Percentiles rank a stretch among this genome's conserved stretches.
Evolutionary conservation across 2,113 vertebrate genomes (phyloP).

Genomic region (Rallus limicola): DNA sequence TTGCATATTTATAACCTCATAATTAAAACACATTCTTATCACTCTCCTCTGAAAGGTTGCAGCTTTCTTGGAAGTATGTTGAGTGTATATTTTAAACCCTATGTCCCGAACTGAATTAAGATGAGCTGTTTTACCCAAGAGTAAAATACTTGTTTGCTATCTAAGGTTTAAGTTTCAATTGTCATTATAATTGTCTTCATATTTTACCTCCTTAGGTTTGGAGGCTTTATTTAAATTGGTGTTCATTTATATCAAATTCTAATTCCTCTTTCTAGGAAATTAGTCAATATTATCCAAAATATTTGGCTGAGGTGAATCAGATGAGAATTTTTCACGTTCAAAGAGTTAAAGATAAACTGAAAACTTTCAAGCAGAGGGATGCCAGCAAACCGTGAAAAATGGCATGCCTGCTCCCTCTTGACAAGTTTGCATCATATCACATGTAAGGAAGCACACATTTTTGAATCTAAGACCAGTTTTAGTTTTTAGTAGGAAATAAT

Average conservation of each 20-base stretch:
- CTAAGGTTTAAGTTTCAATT: slow-evolving; percentile 6
- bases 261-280: slow-evolving; percentile 6
- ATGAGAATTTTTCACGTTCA: slow-evolving; percentile 18
- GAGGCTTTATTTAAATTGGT: not conserved
- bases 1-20: slow-evolving; percentile 32
- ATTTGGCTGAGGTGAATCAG: slow-evolving; percentile 19
- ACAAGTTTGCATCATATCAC: slow-evolving; percentile 19
- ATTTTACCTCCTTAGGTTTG: not conserved
- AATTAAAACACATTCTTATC: slow-evolving; percentile 55
- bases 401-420: not conserved
- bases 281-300: not conserved
- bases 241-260: not conserved
- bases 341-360: slow-evolving; percentile 44
- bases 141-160: not conserved
- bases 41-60: slow-evolving; percentile 32
- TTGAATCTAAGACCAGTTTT: slow-evolving; percentile 35
- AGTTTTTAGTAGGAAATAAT: slow-evolving; percentile 52
- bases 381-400: slow-evolving; percentile 52
- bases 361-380: slow-evolving; percentile 44
- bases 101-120: not conserved
- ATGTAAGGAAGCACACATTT: slow-evolving; percentile 25
- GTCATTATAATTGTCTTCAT: not conserved
- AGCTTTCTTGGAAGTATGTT: slow-evolving; percentile 54
- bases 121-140: slow-evolving; percentile 10
- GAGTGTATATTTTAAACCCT: slow-evolving; percentile 32